phyloP scores from a whole-genome alignment of 2,797 vertebrate genomes.

The Craterocephalus amniculus region DNA sequence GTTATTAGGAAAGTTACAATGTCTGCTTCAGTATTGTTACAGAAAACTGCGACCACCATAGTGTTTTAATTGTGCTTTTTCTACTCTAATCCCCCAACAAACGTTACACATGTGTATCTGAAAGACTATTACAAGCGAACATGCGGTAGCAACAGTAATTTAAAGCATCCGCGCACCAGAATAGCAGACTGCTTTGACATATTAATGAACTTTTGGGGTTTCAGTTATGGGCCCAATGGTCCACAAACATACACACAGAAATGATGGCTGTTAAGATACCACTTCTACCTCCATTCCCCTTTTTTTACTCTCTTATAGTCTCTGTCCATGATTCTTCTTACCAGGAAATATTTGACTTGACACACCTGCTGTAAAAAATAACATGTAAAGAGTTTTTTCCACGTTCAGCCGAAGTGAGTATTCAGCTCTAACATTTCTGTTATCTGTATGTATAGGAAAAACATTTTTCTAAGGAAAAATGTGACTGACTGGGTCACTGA shows the following conservation, averaged over 20 bases:
- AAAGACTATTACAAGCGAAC: neutral
- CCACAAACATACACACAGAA: slow-evolving; percentile 26
- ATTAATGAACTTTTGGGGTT: slow-evolving; percentile 24
- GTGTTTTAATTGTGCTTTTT: slow-evolving; percentile 33
- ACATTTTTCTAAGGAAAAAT: slow-evolving; percentile 28
- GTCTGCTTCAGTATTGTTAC: slow-evolving; percentile 36
- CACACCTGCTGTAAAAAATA: neutral
- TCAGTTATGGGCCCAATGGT: slow-evolving; percentile 19
- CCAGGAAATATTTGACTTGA: slow-evolving; percentile 21
- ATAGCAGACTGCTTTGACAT: slow-evolving; percentile 1
- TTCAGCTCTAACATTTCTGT: slow-evolving; percentile 30
- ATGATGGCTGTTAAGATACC: slow-evolving; percentile 62
- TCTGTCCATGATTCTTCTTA: slow-evolving; percentile 10
- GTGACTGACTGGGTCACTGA: slow-evolving; percentile 34
- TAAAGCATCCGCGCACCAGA: slow-evolving; percentile 4
- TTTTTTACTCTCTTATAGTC: slow-evolving; percentile 45
- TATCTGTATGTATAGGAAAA: slow-evolving; percentile 21
- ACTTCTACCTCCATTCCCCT: slow-evolving; percentile 65
- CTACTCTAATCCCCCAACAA: slow-evolving; percentile 33
- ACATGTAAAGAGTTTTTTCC: neutral
- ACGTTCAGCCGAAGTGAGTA: slow-evolving; percentile 7
- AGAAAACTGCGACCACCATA: neutral
- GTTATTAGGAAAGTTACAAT: slow-evolving; percentile 19
- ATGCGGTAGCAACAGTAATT: neutral
- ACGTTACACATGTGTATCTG: neutral